A percentile compares a stretch with the other conserved stretches of the same genome.
These are phyloP conservation scores for Andricus curvator DNA, from an alignment of 2,888 invertebrate genomes.

Conservation along the genomic window DNA sequence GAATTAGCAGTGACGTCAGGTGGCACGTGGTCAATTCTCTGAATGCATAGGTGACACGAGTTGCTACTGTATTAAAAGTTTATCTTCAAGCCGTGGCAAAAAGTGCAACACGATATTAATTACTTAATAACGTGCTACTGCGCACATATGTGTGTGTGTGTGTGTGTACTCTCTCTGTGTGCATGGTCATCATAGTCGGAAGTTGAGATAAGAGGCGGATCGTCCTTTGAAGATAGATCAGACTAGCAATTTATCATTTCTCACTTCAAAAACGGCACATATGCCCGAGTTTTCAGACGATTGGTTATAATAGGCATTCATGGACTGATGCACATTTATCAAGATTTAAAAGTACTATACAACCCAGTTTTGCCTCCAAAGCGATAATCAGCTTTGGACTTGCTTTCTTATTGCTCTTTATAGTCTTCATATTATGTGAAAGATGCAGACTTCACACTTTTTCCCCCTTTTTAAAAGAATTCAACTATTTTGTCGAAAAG, in stretches of 20 bases:
- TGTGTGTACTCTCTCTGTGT: background rate
- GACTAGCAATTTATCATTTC: conserved; percentile 22
- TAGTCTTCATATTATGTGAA: background rate
- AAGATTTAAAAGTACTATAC: conserved; percentile 46
- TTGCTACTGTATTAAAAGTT: background rate
- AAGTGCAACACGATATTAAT: conserved; percentile 10
- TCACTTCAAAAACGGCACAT: background rate
- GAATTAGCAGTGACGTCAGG: background rate
- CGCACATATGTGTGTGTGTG: background rate
- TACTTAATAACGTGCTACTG: conserved; percentile 14
- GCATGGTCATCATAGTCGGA: conserved; percentile 10
- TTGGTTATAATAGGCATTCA: conserved; percentile 45
- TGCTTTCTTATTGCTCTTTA: conserved; percentile 14
- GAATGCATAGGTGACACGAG: background rate
- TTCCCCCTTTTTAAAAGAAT: too few relatives aligned
- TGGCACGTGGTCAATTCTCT: conserved; percentile 12
- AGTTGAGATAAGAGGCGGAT: conserved; percentile 38
- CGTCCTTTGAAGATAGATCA: conserved; percentile 23
- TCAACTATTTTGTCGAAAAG: too few relatives aligned
- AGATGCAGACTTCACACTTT: too few relatives aligned
- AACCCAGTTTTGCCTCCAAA: conserved; percentile 46
- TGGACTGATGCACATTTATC: conserved; percentile 50
- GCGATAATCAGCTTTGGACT: conserved; percentile 7
- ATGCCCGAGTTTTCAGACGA: conserved; percentile 21
- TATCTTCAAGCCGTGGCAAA: background rate